These are phyloP conservation scores for Denticeps clupeoides DNA, from an alignment of 2,797 vertebrate genomes.

Conservation along the genomic window DNA sequence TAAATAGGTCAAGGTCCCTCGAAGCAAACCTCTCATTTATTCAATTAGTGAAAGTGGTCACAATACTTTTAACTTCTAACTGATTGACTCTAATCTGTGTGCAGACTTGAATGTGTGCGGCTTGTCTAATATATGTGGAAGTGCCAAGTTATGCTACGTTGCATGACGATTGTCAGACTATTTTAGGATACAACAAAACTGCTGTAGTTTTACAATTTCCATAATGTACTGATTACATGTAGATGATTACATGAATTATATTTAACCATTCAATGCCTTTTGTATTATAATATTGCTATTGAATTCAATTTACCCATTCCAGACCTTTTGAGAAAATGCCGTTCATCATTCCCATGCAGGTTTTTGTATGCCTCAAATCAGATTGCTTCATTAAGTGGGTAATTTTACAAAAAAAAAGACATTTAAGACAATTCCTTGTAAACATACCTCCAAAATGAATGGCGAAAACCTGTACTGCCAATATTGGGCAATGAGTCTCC, in stretches of 20 bases:
- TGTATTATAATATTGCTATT: no score
- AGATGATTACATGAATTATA: no score
- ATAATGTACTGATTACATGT: no score
- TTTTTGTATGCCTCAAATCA: slow-evolving; percentile 1
- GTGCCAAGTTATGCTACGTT: no score
- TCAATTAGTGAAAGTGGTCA: slow-evolving; percentile 22
- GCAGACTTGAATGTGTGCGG: neutral
- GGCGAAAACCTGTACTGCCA: slow-evolving; percentile 2
- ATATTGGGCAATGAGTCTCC: slow-evolving; percentile 10
- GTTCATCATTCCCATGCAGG: neutral
- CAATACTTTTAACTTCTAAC: slow-evolving; percentile 13
- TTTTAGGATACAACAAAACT: no score
- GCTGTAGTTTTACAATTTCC: no score
- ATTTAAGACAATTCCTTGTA: slow-evolving; percentile 9
- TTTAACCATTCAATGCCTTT: no score
- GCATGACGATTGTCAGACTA: no score
- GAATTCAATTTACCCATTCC: no score
- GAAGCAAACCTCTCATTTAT: slow-evolving; percentile 31
- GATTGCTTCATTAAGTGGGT: neutral
- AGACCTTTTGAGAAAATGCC: neutral
- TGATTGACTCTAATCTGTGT: slow-evolving; percentile 10
- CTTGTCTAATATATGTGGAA: no score
- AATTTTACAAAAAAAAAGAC: slow-evolving; percentile 3
- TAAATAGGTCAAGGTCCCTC: slow-evolving; percentile 45
- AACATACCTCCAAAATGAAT: no score